Percentiles rank a stretch among this genome's conserved stretches.
Evolutionary conservation across 2,113 vertebrate genomes (phyloP).

Genomic region (Synchiropus splendidus): DNA sequence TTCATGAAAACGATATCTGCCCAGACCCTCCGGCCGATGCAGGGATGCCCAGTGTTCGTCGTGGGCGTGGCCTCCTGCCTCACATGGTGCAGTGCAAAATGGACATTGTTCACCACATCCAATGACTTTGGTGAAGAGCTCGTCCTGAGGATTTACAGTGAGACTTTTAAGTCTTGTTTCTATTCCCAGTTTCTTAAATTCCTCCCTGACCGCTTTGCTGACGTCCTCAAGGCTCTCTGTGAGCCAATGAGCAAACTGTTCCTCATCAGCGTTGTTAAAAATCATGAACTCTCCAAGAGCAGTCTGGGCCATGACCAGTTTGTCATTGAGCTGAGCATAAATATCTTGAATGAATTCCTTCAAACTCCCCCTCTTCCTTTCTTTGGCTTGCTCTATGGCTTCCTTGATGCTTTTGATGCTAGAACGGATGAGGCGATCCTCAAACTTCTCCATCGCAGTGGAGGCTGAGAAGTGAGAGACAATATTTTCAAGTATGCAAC

Average conservation of each 20-base stretch:
- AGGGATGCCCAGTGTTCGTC: constrained; percentile 28
- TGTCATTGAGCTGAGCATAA: constrained; percentile 4
- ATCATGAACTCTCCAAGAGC: constrained; percentile 20
- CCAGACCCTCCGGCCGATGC: constrained; percentile 46
- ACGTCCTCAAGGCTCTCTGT: background rate
- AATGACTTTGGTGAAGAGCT: constrained; percentile 42
- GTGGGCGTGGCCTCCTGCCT: constrained; percentile 48
- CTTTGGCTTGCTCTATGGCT: constrained; percentile 16
- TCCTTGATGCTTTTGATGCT: constrained; percentile 4
- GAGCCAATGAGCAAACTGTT: constrained; percentile 12
- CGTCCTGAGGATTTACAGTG: constrained; percentile 40
- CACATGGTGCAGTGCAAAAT: constrained; percentile 64
- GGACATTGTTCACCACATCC: constrained; percentile 63
- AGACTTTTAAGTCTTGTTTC: constrained; percentile 20
- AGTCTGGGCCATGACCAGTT: constrained; percentile 13
- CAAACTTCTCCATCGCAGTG: background rate
- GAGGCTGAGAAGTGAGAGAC: background rate
- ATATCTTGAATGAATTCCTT: constrained; percentile 9
- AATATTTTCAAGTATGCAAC: constrained; percentile 24
- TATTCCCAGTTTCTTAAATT: constrained; percentile 6
- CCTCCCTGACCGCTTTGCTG: constrained; percentile 10
- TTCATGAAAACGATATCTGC: fast-evolving
- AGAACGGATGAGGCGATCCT: no score
- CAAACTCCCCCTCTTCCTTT: constrained; percentile 4
- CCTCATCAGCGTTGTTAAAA: constrained; percentile 15